phyloP scores from a whole-genome alignment of 2,888 invertebrate species.

The Thymelicus lineola region DNA sequence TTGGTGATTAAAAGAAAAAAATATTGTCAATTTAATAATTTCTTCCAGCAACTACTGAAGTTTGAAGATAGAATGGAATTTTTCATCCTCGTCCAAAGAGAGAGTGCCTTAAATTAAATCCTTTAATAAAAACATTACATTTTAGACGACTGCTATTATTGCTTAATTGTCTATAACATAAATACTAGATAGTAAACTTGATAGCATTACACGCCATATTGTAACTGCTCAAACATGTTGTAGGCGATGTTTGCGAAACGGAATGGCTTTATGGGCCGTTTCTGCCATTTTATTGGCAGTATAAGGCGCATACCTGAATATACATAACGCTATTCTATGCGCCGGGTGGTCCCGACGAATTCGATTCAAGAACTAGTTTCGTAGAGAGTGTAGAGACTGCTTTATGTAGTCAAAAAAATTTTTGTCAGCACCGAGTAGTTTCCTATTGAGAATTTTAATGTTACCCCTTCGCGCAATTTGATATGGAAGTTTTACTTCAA shows the following conservation, averaged over 20 bases:
- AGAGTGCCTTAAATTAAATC: too few relatives aligned
- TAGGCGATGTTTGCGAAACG: constrained; percentile 7
- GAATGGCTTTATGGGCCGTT: constrained; percentile 14
- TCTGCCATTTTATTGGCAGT: constrained; percentile 16
- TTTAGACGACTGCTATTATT: not conserved
- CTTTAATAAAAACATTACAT: too few relatives aligned
- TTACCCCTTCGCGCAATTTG: not conserved
- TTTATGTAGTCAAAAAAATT: not conserved
- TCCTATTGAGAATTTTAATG: not conserved
- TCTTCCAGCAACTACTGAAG: too few relatives aligned
- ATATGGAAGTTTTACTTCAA: too few relatives aligned
- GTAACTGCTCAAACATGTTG: constrained; percentile 8
- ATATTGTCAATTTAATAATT: too few relatives aligned
- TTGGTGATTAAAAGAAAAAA: too few relatives aligned
- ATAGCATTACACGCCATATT: not conserved
- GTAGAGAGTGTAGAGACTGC: not conserved
- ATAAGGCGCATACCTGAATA: constrained; percentile 14
- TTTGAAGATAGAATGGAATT: too few relatives aligned
- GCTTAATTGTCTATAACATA: not conserved
- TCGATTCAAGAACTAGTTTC: not conserved
- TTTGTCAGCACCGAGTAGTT: not conserved
- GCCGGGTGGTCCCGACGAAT: constrained; percentile 18
- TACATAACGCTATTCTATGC: constrained; percentile 13
- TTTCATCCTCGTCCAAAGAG: too few relatives aligned
- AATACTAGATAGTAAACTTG: not conserved